Percentiles rank a stretch among this genome's conserved stretches.
These are phyloP conservation scores for Drosophila miranda DNA, from an alignment of 1,140 invertebrate genomes.

Conservation along the genomic window DNA sequence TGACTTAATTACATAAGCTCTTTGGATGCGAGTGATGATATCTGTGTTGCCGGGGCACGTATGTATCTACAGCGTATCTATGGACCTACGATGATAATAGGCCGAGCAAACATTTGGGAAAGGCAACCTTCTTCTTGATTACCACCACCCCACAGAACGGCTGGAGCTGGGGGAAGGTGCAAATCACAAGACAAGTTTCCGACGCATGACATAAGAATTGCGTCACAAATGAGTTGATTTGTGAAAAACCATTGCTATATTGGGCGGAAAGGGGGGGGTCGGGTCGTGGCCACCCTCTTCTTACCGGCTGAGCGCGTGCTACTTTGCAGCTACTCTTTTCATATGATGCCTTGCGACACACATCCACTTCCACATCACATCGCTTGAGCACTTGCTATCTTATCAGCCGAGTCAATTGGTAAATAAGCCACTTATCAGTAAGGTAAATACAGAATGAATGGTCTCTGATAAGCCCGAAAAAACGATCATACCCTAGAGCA, in stretches of 20 bases:
- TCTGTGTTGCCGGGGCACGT: conserved; percentile 33
- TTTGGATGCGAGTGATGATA: conserved; percentile 21
- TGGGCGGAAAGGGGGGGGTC: neutral
- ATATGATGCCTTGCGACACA: conserved; percentile 23
- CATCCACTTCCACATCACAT: too few relatives aligned
- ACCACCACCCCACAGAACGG: conserved; percentile 1
- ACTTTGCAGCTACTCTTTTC: conserved; percentile 24
- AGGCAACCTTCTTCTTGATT: conserved; percentile 12
- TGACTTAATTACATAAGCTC: conserved; percentile 63
- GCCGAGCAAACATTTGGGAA: conserved; percentile 46
- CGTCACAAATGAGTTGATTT: conserved; percentile 48
- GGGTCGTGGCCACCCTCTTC: conserved; percentile 11
- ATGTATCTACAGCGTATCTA: conserved; percentile 25
- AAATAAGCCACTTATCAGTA: conserved; percentile 74
- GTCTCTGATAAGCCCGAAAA: conserved; percentile 42
- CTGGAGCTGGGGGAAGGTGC: conserved; percentile 2
- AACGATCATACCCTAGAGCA: conserved; percentile 45
- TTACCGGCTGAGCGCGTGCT: conserved; percentile 48
- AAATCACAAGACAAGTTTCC: conserved; percentile 67
- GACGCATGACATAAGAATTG: conserved; percentile 67
- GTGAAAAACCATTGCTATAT: conserved; percentile 9
- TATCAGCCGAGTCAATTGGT: conserved; percentile 70
- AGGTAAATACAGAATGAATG: conserved; percentile 46
- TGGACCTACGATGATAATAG: conserved; percentile 43
- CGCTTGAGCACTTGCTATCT: conserved; percentile 44